These are phyloP conservation scores for Tenthredo livida DNA, from an alignment of 2,888 invertebrate species.

Conservation along the genomic window DNA sequence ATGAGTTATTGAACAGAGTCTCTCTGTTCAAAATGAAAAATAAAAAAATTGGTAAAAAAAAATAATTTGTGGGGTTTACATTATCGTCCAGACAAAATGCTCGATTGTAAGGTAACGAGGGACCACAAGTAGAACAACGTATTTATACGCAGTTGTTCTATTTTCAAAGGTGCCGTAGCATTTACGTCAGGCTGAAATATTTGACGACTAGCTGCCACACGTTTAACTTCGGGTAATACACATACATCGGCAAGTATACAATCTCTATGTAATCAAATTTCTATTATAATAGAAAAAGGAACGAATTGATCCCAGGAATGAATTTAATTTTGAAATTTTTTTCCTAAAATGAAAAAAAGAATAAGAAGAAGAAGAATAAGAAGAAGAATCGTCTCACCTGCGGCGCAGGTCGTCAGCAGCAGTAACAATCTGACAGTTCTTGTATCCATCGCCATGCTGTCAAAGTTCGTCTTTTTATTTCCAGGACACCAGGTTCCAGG, in stretches of 20 bases:
- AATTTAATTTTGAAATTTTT: not conserved
- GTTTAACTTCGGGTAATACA: not conserved
- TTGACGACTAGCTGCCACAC: constrained; percentile 29
- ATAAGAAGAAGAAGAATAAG: too few species aligned
- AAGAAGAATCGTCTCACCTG: constrained; percentile 48
- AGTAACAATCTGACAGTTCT: constrained; percentile 52
- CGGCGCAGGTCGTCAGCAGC: constrained; percentile 50
- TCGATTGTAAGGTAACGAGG: constrained; percentile 35
- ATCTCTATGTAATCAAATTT: not conserved
- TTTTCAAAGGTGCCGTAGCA: constrained; percentile 42
- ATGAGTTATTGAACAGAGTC: not conserved
- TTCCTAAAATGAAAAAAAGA: too few species aligned
- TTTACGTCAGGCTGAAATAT: constrained; percentile 28
- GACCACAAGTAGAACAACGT: constrained; percentile 46
- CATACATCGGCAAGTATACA: constrained; percentile 1
- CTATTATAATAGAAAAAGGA: not conserved
- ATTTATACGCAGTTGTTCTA: constrained; percentile 51
- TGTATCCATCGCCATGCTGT: constrained; percentile 48
- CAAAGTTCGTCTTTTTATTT: not conserved
- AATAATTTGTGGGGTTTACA: not conserved
- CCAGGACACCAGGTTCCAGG: not conserved
- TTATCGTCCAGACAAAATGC: constrained; percentile 23
- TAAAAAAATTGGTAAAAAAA: not conserved
- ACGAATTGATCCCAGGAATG: not conserved
- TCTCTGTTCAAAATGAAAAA: not conserved